Base-by-base conservation (phyloP, 1,140 invertebrate species). In the Sitophilus oryzae region DNA sequence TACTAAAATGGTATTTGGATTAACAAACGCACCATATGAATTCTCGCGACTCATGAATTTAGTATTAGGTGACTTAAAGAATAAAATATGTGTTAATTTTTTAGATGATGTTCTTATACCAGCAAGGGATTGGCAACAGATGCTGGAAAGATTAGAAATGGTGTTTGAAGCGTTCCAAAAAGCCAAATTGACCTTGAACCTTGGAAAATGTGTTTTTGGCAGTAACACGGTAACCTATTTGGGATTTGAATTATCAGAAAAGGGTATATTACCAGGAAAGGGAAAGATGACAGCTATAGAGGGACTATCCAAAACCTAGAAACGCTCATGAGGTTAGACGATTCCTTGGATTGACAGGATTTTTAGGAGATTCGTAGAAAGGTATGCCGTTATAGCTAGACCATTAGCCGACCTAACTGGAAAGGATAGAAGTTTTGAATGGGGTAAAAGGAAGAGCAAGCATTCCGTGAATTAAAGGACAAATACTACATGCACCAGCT, bases 281-380 rank as follows among this genome's bases (percentile, higher is more conserved):
- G n/a, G n/a, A n/a, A n/a, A n/a, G n/a, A n/a, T n/a, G n/a, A n/a
- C n/a, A 14, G 8, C 34, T n/a, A n/a, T 35, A 9, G n/a, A 35
- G n/a, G 9, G n/a, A 35, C 9, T 35, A 9, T n/a, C 34, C 34
- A 9, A 35, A 9, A 35, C 34, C 34, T 35, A 9, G n/a, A 35
- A n/a, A 35, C 34, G 34, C n/a, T 9, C 34, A 35, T 35, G n/a
- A 44, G 21, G 30, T 77, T 2, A 46, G 67, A 41, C 47, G 50
- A 38, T 74, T 76, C 42, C 40, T 74, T 2, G 73, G 76, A 15
- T 51, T 76, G 10, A 47, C 52, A 3, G 58, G 62, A 15, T 66
- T 62, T 43, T 69, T 68, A 19, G 66, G 15, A 58, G 64, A 18
- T 67, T 65, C 34, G 48, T 66, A 4, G 35, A 40, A 20, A 40